Base-by-base conservation (phyloP, 2,888 invertebrate genomes). In the Alloplasta piceator region DNA sequence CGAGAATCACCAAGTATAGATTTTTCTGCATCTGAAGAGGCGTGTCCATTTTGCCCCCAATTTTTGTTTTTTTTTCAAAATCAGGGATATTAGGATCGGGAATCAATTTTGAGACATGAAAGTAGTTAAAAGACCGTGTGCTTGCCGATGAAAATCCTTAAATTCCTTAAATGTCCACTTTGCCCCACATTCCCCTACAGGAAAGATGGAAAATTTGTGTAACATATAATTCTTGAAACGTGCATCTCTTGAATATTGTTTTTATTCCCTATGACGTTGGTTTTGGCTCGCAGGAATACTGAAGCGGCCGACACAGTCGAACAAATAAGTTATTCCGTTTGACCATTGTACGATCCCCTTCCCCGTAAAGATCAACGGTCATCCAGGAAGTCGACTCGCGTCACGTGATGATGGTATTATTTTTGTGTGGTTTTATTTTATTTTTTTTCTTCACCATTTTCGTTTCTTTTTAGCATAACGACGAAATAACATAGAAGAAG, bases 331-430 rank as follows among this genome's bases (percentile, higher is more conserved):
- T 81, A 81, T 78, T 79, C 78, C 66, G 12, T 71, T 43, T 60
- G 74, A 74, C 70, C 60, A 74, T 55, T 61, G 81, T 78, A 26
- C 26, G 26, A 26, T 26, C 26, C 26, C 26, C 70, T 50, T 55
- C 60, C 70, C 66, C 43, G n/a, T 16, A 58, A 58, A 58, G 80
- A 46, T 88, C 84, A 85, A 84, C 56, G 79, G 80, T 87, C 80
- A 80, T 72, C 79, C 82, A 83, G 86, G 87, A 88, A 85, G 82
- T 84, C 67, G 73, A 66, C 70, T 70, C 39, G 61, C 9, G 55
- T 80, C 83, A 84, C 82, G 80, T 85, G 84, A 84, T 70, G 41
- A 14, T 38, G 58, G 12, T 52, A 52, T 41, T 26, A 26, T 26
- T 26, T 26, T 26, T 26, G 26, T 26, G 26, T 26, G 3, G 26